A percentile compares a stretch with the other conserved stretches of the same genome.
Conservation (phyloP, 2,797 vertebrate species). For the Podarcis lilfordi region DNA sequence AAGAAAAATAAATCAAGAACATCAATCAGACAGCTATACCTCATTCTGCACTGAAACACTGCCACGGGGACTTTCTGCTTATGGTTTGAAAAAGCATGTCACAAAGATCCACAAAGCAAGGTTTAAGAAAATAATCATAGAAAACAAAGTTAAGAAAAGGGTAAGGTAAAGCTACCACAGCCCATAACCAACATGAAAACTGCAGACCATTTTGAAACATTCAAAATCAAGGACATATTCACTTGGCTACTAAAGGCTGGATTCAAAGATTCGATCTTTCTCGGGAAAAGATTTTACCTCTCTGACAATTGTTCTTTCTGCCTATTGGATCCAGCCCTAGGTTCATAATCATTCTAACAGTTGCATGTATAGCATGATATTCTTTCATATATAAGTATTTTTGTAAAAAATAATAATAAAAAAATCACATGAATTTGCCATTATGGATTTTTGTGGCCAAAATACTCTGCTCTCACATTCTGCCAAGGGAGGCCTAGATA, state of each 20-base stretch:
- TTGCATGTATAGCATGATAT: neutral
- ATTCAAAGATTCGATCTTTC: neutral
- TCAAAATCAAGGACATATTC: neutral
- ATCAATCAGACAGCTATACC: neutral
- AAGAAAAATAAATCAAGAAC: neutral
- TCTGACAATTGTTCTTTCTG: no score
- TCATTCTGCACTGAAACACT: neutral
- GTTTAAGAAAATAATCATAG: neutral
- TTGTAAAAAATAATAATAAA: no score
- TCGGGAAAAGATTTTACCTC: no score
- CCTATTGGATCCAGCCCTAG: neutral
- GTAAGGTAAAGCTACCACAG: neutral
- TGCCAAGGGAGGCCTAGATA: no score
- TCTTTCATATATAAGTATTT: neutral
- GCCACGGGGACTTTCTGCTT: neutral
- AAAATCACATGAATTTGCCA: no score
- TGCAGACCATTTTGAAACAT: neutral
- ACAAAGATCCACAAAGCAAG: neutral
- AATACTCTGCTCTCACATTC: no score
- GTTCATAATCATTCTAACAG: neutral
- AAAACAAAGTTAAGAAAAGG: neutral
- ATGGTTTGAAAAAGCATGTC: neutral
- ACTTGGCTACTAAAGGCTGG: neutral
- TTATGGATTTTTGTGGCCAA: no score
- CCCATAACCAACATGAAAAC: neutral